Base-by-base conservation (phyloP, 1,140 invertebrate species). In the Leptinotarsa texana region DNA sequence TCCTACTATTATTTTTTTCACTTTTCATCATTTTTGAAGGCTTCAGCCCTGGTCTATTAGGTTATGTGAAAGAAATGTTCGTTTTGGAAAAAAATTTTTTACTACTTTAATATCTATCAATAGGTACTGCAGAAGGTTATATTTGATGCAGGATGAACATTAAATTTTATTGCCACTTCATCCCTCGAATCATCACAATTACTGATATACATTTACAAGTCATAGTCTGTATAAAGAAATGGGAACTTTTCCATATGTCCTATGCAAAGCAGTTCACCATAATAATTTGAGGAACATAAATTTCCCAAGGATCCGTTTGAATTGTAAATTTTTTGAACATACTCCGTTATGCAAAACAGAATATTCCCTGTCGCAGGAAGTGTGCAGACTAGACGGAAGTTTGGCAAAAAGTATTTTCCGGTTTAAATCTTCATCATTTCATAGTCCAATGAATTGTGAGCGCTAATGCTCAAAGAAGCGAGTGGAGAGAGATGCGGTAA, bases 361-460 rank as follows among this genome's bases (percentile, higher is more conserved):
- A 69, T 21, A 21, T 18, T 51, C 18, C 68, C 68, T 65, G 48
- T 49, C 42, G 48, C 33, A 69, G 68, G 68, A 69, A 69, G 48
- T 69, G 24, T 42, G 48, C 68, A 18, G 48, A 15, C 68, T 69
- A 49, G 68, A 51, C 33, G 68, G 68, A 69, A 69, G 68, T 51
- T 69, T 51, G 42, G 48, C 68, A 69, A 69, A 69, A 69, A 69
- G 68, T 69, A 51, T 69, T 69, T 69, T 69, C 68, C 68, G 68
- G 68, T 69, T 69, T 69, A 51, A 69, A 69, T 69, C 68, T 69
- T 69, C 42, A 69, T 69, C 22, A 69, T 69, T 69, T 69, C 48
- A 69, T 69, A 69, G 68, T 69, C 68, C 68, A 51, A 48, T 69
- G 68, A 48, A 18, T 69, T 51, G 48, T 47, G 65, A 69, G 68